Conservation (phyloP, 2,797 vertebrate species). For the Enteromius paludinosus region DNA sequence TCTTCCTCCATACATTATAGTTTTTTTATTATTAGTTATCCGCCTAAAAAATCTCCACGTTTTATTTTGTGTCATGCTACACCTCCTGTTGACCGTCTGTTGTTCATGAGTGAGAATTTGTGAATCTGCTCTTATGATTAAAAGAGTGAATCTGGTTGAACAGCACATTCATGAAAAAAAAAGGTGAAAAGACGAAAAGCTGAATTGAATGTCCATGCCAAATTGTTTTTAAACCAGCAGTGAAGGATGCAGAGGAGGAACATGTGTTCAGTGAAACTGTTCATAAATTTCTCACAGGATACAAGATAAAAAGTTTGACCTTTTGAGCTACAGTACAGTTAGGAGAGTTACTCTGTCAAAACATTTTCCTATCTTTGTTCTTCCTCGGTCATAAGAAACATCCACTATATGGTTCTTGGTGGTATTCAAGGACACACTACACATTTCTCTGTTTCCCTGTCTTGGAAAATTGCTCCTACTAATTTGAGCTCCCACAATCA, state of each 20-base stretch:
- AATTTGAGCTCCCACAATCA: constrained; percentile 62
- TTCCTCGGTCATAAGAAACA: not conserved
- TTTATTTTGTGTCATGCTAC: not conserved
- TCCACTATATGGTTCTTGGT: constrained; percentile 12
- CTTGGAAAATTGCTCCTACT: constrained; percentile 61
- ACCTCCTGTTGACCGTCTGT: not conserved
- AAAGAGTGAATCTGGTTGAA: constrained; percentile 30
- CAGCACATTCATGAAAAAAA: constrained; percentile 18
- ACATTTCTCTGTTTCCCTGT: constrained; percentile 51
- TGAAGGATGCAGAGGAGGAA: not conserved
- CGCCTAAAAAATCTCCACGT: no score
- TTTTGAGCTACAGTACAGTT: constrained; percentile 15
- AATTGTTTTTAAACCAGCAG: not conserved
- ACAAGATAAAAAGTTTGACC: constrained; percentile 15
- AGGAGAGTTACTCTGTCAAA: not conserved
- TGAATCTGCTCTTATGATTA: not conserved
- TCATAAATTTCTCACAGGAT: constrained; percentile 2
- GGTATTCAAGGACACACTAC: constrained; percentile 2
- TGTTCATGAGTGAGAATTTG: not conserved
- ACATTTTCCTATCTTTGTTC: constrained; percentile 11
- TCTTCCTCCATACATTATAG: no score
- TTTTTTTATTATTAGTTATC: no score
- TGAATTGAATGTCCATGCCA: not conserved
- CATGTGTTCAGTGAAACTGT: constrained; percentile 5
- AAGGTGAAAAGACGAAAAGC: not conserved